Percentiles rank a stretch among this genome's conserved stretches.
phyloP scores from a whole-genome alignment of 2,888 invertebrate genomes.

The Eurytoma adleriae region DNA sequence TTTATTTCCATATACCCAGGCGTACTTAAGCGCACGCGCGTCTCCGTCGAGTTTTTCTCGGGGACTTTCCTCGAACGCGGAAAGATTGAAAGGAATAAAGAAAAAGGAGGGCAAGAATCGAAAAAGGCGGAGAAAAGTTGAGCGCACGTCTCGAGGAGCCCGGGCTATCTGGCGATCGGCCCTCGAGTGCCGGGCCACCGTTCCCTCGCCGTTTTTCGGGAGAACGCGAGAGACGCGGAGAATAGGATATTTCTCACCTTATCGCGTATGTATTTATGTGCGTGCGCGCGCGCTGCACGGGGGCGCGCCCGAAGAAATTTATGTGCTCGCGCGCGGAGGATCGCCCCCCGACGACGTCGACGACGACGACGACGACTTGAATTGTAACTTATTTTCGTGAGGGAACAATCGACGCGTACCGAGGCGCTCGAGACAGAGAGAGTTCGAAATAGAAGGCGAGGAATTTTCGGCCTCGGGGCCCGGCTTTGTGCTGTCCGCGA shows the following conservation, averaged over 20 bases:
- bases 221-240: background rate
- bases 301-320: constrained; percentile 21
- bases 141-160: background rate
- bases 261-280: constrained; percentile 24
- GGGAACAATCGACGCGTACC: constrained; percentile 28
- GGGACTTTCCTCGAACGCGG: background rate
- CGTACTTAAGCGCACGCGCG: background rate
- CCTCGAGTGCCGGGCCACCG: background rate
- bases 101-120: background rate
- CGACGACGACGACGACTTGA: constrained; percentile 14
- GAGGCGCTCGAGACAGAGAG: background rate
- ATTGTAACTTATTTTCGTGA: constrained; percentile 38
- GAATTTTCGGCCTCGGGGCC: constrained; percentile 4
- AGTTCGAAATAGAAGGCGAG: background rate
- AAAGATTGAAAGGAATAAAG: background rate
- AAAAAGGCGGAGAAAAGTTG: background rate
- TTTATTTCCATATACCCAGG: background rate
- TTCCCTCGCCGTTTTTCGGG: background rate
- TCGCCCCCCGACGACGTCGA: constrained; percentile 4
- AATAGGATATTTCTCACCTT: constrained; percentile 36
- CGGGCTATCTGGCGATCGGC: background rate
- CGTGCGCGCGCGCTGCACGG: background rate
- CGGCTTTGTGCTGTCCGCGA: constrained; percentile 10
- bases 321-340: constrained; percentile 26
- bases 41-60: background rate